Evolutionary conservation across 1,140 invertebrate genomes (phyloP), one percentile per base, ranked within the genome.

Genomic region (Maconellicoccus hirsutus): DNA sequence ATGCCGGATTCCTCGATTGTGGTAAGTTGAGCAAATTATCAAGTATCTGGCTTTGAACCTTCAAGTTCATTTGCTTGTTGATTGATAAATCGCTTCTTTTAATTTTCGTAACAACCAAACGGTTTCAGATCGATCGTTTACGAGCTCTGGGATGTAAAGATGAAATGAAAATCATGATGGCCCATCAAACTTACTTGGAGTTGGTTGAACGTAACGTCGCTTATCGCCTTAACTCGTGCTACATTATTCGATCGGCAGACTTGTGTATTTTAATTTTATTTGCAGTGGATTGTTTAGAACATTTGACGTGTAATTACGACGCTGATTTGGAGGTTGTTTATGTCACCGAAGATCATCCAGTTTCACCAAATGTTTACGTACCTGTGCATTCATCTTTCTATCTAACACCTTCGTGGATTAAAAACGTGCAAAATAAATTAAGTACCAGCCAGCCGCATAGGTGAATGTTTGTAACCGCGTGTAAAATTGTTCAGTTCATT

Each of bases 171-270:
- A 10, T 66, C 19, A 66, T 66, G 61, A 6, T 66, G 21, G 61
- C 61, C 6, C 25, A 66, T 66, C 61, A 66, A 66, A 66, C 61
- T 4, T 66, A 6, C 61, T 66, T 66, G 16, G 61, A 66, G 16
- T 19, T 66, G 8, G 19, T 2, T 23, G 61, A 66, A 66, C 3
- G 61, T 66, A 22, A 66, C 3, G 8, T 66, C 19, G 61, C 22
- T 66, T 66, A 66, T 52, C 12, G 3, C 29, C 29, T n/a, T n/a
- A 33, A 6, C 29, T 59, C 4, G 21, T 66, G 25, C 19, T 66
- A 10, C 19, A 22, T 6, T 66, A 26, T 66, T 66, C 25, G 19
- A 66, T 6, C 7, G 14, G 10, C 4, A 25, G 52, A 26, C 25
- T 66, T 66, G 21, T 66, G 21, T 66, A 66, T 66, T 66, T 66